Evolutionary conservation across 2,888 invertebrate genomes (phyloP), one percentile per base, ranked within the genome.

Genomic region (Drosophila trichaetosa): DNA sequence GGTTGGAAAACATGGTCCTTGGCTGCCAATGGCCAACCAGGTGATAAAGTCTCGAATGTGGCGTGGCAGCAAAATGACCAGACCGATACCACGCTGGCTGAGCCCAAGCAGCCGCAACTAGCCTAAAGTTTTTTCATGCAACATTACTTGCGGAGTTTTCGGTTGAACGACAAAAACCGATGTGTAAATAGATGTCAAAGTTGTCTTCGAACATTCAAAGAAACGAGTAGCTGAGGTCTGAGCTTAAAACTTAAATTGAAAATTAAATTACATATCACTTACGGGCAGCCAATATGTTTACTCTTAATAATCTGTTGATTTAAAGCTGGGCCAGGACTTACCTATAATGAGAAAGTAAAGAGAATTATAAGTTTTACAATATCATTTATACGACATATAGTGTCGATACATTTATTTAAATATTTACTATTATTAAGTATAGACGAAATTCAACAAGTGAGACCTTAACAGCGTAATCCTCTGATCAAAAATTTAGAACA

Each of bases 21-120:
- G 77, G 64, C 80, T 69, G 70, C 69, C 81, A 79, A 81, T 70
- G 74, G 68, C 83, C 78, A 78, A 80, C 80, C 89, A 88, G 85
- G 85, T 86, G 85, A 86, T 86, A 88, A 88, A 84, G 76, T 82
- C 84, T 74, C 84, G 76, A 83, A 70, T 80, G 83, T 80, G 83
- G 83, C 69, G 62, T 72, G 73, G 65, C 71, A 79, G 58, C 71
- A 49, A 62, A 79, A 61, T 79, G 79, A 71, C 79, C 77, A 75
- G 51, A 49, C 58, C 56, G 69, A 60, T 63, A 42, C 63, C 29
- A 48, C 57, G 40, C 56, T 34, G 52, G 24, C 61, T 18, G 2
- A 49, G 52, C 21, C 27, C 49, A 60, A 53, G 53, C 34, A 46
- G 58, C 42, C 24, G 38, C 49, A 42, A 58, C 36, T 52, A 75